phyloP scores from a whole-genome alignment of 53 echinoderm and acorn worm species.

The Henricia sp. region DNA sequence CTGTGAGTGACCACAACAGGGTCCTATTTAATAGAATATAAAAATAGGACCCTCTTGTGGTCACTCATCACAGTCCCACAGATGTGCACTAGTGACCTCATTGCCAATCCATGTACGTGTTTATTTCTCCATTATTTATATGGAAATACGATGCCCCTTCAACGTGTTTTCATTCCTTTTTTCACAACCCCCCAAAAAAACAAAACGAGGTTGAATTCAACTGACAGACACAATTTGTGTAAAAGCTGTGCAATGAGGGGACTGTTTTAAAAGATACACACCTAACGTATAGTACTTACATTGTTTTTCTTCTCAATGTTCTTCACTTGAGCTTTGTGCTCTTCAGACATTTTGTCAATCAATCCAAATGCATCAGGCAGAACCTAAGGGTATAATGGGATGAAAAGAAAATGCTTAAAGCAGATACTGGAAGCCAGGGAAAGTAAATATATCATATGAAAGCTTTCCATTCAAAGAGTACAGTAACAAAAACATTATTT shows the following conservation, averaged over 20 bases:
- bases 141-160: too few relatives aligned
- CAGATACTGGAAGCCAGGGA: too few relatives aligned
- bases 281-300: not conserved
- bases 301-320: constrained; percentile 2
- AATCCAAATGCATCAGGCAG: not conserved
- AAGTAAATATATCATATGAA: not conserved
- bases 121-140: too few relatives aligned
- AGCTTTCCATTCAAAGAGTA: not conserved
- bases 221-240: not conserved
- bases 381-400: not conserved
- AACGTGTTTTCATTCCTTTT: not conserved
- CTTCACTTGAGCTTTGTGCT: constrained; percentile 21
- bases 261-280: not conserved
- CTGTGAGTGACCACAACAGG: too few relatives aligned
- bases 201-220: not conserved
- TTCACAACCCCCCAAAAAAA: not conserved
- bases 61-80: too few relatives aligned
- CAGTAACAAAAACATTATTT: not conserved
- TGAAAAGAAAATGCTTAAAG: not conserved
- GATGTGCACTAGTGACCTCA: too few relatives aligned
- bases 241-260: not conserved
- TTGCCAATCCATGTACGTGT: too few relatives aligned
- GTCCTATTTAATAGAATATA: too few relatives aligned
- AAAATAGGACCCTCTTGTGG: too few relatives aligned
- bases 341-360: constrained; percentile 32